Base-by-base conservation (phyloP, 2,113 vertebrate genomes). In the Microcebus griseorufus region DNA sequence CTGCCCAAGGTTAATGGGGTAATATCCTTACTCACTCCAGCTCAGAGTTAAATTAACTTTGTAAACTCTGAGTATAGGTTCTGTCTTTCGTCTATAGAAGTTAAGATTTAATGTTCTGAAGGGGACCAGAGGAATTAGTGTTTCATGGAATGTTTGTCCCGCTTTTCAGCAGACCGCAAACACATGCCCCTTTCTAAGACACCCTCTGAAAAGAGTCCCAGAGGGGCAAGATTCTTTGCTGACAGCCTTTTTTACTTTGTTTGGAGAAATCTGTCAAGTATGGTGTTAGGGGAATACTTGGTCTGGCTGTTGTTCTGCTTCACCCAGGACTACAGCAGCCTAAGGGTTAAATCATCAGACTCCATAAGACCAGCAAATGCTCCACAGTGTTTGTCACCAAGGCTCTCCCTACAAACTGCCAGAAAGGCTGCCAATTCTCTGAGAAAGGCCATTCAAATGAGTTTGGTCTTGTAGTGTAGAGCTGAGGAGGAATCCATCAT, bases 21-120 rank as follows among this genome's bases (percentile, higher is more conserved):
- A 89, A 96, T 94, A 65, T 78, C 82, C 79, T 76, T 76, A 39
- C 93, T 97, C 84, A 95, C 72, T 95, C 79, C 51, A 93, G 72
- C 86, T 97, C 37, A 72, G 73, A 82, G 93, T 70, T 95, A 93
- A 95, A 93, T 94, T 95, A 96, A 81, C 90, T 97, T 90, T 32
- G 9, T 94, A 97, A 91, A 93, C 60, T 93, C 78, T 72, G 58
- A 58, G 62, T 42, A 42, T 80, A 93, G 69, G 37, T 48, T 93
- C 96, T 96, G 87, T 78, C 94, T 97, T 97, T 96, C 93, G 90
- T 95, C 87, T 87, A 7, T 48, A 94, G 27, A 34, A 85, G 51
- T 93, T 73, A 94, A 85, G 25, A 93, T 62, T 42, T 62, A 92
- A 83, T 70, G 58, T 87, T 94, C 75, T 94, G 34, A 87, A 94